Percentiles rank a stretch among this genome's conserved stretches.
Conservation (phyloP, 1,140 invertebrate species). For the Eciton burchellii region DNA sequence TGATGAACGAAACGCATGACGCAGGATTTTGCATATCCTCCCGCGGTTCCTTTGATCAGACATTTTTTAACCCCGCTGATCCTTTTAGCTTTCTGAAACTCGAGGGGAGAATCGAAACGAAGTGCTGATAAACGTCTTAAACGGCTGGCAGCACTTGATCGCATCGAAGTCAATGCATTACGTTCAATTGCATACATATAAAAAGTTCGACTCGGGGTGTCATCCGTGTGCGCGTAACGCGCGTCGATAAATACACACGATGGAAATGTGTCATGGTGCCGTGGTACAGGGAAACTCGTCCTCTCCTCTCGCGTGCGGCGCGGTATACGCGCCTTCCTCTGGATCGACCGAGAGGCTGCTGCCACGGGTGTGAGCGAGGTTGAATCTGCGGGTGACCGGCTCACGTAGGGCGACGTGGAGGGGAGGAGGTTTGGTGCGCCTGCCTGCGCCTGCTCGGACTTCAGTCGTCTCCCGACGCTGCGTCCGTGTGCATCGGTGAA, state of each 20-base stretch:
- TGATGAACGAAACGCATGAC: constrained; percentile 68
- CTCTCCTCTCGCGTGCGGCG: constrained; percentile 46
- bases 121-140: background rate
- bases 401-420: background rate
- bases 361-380: constrained; percentile 62
- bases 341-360: constrained; percentile 69
- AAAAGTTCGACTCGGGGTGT: background rate
- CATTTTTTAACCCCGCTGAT: background rate
- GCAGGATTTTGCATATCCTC: constrained; percentile 61
- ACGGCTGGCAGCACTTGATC: too few species aligned
- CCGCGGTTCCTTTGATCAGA: background rate
- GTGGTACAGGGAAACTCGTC: constrained; percentile 59
- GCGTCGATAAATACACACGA: constrained; percentile 11
- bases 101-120: background rate
- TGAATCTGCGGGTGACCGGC: constrained; percentile 55
- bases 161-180: too few species aligned
- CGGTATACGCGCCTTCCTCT: constrained; percentile 60
- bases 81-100: background rate
- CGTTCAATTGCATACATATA: background rate
- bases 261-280: constrained; percentile 76
- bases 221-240: background rate
- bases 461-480: constrained; percentile 77
- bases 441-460: constrained; percentile 55
- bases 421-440: constrained; percentile 22
- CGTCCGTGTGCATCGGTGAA: background rate